Conservation (phyloP, 2,888 invertebrate genomes). For the Pammene fasciana region DNA sequence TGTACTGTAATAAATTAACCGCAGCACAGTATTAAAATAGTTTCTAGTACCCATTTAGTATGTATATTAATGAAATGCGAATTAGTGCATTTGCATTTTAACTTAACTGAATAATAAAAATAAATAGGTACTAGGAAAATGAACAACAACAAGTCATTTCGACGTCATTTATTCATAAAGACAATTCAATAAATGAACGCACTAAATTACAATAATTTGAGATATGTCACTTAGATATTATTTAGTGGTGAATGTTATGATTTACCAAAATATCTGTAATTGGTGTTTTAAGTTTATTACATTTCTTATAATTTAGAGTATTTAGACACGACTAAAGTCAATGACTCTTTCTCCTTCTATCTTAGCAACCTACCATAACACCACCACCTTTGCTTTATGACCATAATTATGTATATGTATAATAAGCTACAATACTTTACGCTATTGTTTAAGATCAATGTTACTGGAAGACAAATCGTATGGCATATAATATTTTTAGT, state of each 20-base stretch:
- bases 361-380: conserved; percentile 54
- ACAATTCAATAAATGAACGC: conserved; percentile 83
- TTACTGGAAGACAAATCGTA: conserved; percentile 84
- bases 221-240: conserved; percentile 80
- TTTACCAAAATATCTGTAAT: conserved; percentile 49
- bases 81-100: too few relatives aligned
- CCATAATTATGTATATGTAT: conserved; percentile 67
- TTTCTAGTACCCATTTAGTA: too few relatives aligned
- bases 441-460: conserved; percentile 81
- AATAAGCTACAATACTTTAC: conserved; percentile 81
- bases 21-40: too few relatives aligned
- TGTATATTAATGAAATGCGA: too few relatives aligned
- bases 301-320: conserved; percentile 42
- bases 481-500: conserved; percentile 81
- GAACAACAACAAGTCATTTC: conserved; percentile 54
- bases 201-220: conserved; percentile 82
- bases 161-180: conserved; percentile 83
- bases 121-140: conserved; percentile 21
- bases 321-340: conserved; percentile 44
- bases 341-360: conserved; percentile 24
- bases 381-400: conserved; percentile 65
- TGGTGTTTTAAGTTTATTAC: conserved; percentile 52
- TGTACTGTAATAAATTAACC: too few relatives aligned
- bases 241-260: conserved; percentile 67
- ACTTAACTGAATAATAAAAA: neutral